Conservation (phyloP, 1,140 invertebrate genomes). For the Eufriesea mexicana region DNA sequence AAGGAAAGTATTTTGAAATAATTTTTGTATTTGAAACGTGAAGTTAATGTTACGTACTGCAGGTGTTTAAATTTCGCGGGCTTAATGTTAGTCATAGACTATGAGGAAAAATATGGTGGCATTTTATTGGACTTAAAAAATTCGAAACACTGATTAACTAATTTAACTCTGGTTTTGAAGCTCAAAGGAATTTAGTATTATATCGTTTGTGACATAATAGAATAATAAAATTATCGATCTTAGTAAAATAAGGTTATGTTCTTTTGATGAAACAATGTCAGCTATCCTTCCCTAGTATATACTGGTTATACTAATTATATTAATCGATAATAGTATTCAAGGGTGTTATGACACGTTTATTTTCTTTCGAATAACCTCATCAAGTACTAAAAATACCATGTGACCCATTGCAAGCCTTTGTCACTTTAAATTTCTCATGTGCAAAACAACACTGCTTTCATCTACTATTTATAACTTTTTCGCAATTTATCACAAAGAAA, state of each 20-base stretch:
- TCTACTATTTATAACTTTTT: neutral
- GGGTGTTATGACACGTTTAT: slow-evolving; percentile 12
- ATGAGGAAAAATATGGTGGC: too few species aligned
- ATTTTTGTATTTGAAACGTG: too few species aligned
- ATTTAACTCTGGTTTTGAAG: too few species aligned
- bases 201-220: too few species aligned
- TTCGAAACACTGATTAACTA: too few species aligned
- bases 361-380: slow-evolving; percentile 23
- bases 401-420: slow-evolving; percentile 8
- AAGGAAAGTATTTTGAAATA: too few species aligned
- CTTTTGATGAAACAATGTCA: neutral
- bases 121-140: too few species aligned
- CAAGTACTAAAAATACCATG: slow-evolving; percentile 17
- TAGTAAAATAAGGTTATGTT: neutral
- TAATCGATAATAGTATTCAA: slow-evolving; percentile 27
- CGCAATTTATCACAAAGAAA: neutral
- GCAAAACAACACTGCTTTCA: neutral
- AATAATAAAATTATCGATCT: too few species aligned
- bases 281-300: neutral
- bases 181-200: too few species aligned
- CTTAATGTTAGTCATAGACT: too few species aligned
- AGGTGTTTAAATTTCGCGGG: too few species aligned
- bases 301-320: neutral
- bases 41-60: too few species aligned
- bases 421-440: slow-evolving; percentile 12